Conservation (phyloP, 2,113 vertebrate genomes). For the Elephas maximus region DNA sequence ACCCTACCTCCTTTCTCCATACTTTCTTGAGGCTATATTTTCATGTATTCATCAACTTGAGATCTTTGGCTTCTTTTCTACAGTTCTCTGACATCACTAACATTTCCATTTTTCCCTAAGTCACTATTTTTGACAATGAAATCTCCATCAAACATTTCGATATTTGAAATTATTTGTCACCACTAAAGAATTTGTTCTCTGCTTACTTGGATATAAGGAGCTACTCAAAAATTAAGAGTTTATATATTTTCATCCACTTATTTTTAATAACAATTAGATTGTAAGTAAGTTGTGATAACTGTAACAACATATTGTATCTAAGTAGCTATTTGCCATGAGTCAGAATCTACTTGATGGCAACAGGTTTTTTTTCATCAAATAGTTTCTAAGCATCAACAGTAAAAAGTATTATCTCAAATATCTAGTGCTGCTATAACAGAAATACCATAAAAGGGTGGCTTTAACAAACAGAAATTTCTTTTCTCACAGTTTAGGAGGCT, state of each 20-base stretch:
- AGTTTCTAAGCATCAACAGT: conserved; percentile 19
- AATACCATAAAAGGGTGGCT: not conserved
- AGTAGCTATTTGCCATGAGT: not conserved
- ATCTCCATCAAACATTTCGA: not conserved
- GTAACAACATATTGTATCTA: not conserved
- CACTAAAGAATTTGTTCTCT: not conserved
- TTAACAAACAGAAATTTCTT: not conserved
- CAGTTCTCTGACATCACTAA: not conserved
- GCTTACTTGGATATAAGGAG: not conserved
- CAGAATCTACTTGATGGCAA: too few species aligned
- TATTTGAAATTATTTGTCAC: conserved; percentile 14
- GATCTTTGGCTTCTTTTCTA: not conserved
- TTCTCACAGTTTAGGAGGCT: not conserved
- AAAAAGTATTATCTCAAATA: not conserved
- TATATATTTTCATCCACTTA: not conserved
- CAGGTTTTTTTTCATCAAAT: not conserved
- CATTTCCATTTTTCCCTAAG: not conserved
- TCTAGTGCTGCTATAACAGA: not conserved
- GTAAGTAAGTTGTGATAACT: not conserved
- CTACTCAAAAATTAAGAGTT: not conserved
- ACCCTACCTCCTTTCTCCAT: not conserved
- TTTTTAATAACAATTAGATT: conserved; percentile 45
- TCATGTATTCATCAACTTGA: not conserved
- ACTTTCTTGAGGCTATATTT: not conserved
- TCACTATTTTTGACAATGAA: not conserved